A percentile compares a stretch with the other conserved stretches of the same genome.
Conservation (phyloP, 30 jellyfish, hydroid and myxozoan species). For the Clytia hemisphaerica region DNA sequence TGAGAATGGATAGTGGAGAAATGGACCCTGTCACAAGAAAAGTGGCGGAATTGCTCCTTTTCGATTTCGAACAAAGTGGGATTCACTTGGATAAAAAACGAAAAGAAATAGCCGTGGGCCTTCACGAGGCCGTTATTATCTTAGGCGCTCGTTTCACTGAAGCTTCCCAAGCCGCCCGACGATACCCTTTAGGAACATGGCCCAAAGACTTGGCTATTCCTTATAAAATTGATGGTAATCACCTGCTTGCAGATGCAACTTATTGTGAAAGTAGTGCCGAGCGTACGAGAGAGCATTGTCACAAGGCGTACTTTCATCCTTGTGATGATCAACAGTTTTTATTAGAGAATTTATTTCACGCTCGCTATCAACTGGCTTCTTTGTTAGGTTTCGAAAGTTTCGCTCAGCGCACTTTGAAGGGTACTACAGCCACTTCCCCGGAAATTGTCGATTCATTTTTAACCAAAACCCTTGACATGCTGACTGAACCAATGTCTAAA, state of each 20-base stretch:
- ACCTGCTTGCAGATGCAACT: conserved; percentile 42
- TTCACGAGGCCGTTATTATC: conserved; percentile 55
- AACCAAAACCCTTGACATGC: conserved; percentile 34
- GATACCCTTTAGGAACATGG: conserved; percentile 53
- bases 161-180: conserved; percentile 35
- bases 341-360: conserved; percentile 44
- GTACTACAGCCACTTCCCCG: conserved; percentile 84
- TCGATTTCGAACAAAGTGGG: conserved; percentile 98
- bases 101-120: conserved; percentile 47
- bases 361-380: conserved; percentile 60
- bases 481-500: conserved; percentile 27
- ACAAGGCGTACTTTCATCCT: conserved; percentile 56
- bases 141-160: conserved; percentile 74
- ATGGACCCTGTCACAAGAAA: conserved; percentile 65
- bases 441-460: conserved; percentile 55
- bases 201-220: conserved; percentile 55
- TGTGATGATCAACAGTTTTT: conserved; percentile 39
- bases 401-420: conserved; percentile 64
- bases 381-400: conserved; percentile 70
- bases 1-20: not conserved
- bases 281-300: conserved; percentile 44
- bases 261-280: conserved; percentile 46
- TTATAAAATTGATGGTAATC: conserved; percentile 20
- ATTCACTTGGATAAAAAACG: conserved; percentile 55
- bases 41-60: conserved; percentile 65